Conservation (phyloP, 2,797 vertebrate genomes). For the Chelon auratus region DNA sequence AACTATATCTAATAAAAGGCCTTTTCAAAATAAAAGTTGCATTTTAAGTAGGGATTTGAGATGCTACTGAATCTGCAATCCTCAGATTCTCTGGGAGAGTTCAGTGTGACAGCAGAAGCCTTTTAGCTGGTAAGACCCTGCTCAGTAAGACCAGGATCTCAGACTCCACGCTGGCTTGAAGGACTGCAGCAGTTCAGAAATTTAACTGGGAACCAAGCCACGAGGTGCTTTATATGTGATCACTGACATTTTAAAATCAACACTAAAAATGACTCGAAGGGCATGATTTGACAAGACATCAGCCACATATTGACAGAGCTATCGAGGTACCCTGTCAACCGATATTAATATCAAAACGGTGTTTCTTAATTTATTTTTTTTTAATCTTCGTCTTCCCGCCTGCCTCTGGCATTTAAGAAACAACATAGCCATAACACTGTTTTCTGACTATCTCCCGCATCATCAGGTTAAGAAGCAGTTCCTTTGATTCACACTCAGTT, state of each 20-base stretch:
- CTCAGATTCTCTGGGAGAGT: no score
- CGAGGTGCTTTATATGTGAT: background rate
- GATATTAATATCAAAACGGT: slow-evolving; percentile 8
- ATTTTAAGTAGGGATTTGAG: no score
- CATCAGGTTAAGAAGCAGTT: background rate
- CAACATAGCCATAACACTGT: background rate
- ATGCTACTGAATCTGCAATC: no score
- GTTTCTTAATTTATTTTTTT: background rate
- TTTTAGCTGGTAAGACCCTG: background rate
- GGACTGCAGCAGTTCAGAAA: background rate
- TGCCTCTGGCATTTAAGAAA: slow-evolving; percentile 6
- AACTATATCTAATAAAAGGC: no score
- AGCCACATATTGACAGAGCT: slow-evolving; percentile 37
- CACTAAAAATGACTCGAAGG: background rate
- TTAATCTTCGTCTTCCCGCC: background rate
- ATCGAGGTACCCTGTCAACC: slow-evolving; percentile 29
- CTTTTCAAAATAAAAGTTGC: no score
- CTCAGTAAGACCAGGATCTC: background rate
- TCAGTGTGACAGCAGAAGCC: background rate
- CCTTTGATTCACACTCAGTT: background rate
- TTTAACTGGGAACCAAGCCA: background rate
- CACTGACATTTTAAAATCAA: background rate
- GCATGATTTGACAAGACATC: slow-evolving; percentile 28
- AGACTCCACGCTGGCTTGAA: background rate
- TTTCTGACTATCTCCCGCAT: background rate